Conservation (phyloP, 2,888 invertebrate genomes). For the Lasioglossum marginatum region DNA sequence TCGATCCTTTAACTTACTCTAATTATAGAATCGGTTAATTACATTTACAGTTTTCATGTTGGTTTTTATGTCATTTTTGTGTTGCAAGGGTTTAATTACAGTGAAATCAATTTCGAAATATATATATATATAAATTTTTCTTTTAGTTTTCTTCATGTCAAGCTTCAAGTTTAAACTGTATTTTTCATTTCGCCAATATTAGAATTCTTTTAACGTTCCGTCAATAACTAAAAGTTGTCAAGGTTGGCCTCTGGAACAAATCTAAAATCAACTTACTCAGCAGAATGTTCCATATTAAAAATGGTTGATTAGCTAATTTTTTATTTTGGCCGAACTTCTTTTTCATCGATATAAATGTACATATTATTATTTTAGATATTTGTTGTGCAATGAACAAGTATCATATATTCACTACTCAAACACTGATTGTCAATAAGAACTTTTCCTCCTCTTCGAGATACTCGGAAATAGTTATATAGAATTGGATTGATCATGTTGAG, state of each 20-base stretch:
- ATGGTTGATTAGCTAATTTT: slow-evolving; percentile 25
- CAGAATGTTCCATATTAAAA: slow-evolving; percentile 13
- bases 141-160: not conserved
- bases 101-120: not conserved
- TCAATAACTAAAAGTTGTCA: not conserved
- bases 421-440: slow-evolving; percentile 18
- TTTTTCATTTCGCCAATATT: slow-evolving; percentile 26
- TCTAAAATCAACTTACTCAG: slow-evolving; percentile 19
- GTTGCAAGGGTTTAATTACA: not conserved
- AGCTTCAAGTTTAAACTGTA: not conserved
- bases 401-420: slow-evolving; percentile 41
- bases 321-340: slow-evolving; percentile 24
- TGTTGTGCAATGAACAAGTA: slow-evolving; percentile 48
- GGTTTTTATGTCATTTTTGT: too few relatives aligned
- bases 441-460: slow-evolving; percentile 26
- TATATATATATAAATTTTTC: not conserved
- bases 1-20: slow-evolving; percentile 9
- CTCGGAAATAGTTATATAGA: slow-evolving; percentile 19
- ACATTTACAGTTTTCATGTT: not conserved
- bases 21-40: not conserved
- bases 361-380: slow-evolving; percentile 58
- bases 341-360: slow-evolving; percentile 41
- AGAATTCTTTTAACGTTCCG: not conserved
- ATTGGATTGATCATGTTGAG: slow-evolving; percentile 14
- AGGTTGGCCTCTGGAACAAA: slow-evolving; percentile 33